phyloP scores from a whole-genome alignment of 1,140 invertebrate genomes.

The Anoplophora glabripennis region DNA sequence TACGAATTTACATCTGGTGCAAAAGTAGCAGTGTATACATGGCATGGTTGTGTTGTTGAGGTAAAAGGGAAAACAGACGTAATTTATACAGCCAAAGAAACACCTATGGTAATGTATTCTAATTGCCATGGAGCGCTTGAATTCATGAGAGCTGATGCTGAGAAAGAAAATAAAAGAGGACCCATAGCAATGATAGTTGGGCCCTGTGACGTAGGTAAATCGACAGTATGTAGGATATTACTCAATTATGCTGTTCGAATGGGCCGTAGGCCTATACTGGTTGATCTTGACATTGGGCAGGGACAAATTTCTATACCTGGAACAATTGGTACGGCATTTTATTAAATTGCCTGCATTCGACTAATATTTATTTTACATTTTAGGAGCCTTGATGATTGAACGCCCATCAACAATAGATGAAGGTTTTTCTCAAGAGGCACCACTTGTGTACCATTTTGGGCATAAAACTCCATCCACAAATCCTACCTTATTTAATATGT shows the following conservation, averaged over 20 bases:
- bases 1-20: conserved; percentile 88
- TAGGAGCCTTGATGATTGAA: conserved; percentile 84
- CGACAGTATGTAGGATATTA: conserved; percentile 83
- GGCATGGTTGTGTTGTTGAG: conserved; percentile 87
- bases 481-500: conserved; percentile 78
- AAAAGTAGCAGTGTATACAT: conserved; percentile 95
- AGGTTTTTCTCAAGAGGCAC: conserved; percentile 88
- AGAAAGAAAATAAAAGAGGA: conserved; percentile 68
- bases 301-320: conserved; percentile 90
- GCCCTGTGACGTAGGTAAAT: conserved; percentile 95
- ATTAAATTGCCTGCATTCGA: not conserved
- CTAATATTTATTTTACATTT: conserved; percentile 20
- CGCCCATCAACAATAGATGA: conserved; percentile 88
- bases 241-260: conserved; percentile 92
- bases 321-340: conserved; percentile 66
- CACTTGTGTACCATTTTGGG: conserved; percentile 92
- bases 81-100: conserved; percentile 92
- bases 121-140: conserved; percentile 95
- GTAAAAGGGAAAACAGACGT: conserved; percentile 86
- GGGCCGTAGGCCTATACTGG: conserved; percentile 81
- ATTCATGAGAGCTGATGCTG: conserved; percentile 77
- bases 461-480: conserved; percentile 78
- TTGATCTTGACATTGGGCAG: conserved; percentile 96
- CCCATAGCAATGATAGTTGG: conserved; percentile 91
- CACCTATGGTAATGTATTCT: conserved; percentile 92